A percentile compares a stretch with the other conserved stretches of the same genome.
Evolutionary conservation across 2,797 vertebrate genomes (phyloP).

Genomic region (Enteromius paludinosus): DNA sequence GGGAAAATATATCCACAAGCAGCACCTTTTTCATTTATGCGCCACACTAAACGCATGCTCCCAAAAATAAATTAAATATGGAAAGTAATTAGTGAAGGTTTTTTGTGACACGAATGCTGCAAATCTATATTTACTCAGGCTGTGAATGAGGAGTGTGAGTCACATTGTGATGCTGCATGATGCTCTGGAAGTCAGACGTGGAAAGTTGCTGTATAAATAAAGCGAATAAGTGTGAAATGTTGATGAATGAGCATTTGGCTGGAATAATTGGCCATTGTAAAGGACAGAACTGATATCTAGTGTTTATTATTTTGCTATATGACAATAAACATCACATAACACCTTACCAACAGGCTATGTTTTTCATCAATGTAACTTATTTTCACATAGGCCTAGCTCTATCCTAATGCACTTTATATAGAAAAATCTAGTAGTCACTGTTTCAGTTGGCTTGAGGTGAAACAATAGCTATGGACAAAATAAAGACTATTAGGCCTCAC

Average conservation of each 20-base stretch:
- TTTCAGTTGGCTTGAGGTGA: background rate
- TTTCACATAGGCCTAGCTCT: background rate
- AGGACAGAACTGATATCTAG: no score
- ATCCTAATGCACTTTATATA: background rate
- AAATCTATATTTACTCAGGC: slow-evolving; percentile 24
- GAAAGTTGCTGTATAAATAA: slow-evolving; percentile 10
- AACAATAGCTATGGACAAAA: background rate
- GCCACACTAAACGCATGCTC: background rate
- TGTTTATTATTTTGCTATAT: background rate
- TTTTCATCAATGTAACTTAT: background rate
- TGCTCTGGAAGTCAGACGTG: slow-evolving; percentile 21
- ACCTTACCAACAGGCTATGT: background rate
- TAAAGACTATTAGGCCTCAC: background rate
- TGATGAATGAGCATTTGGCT: background rate
- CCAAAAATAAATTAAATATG: background rate
- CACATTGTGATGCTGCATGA: slow-evolving; percentile 14
- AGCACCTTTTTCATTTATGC: background rate
- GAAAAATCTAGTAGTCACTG: background rate
- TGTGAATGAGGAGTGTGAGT: slow-evolving; percentile 30
- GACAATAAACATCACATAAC: background rate
- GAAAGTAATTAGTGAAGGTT: background rate
- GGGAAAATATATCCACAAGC: background rate
- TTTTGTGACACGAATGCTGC: background rate
- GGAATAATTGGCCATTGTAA: background rate
- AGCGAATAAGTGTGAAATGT: background rate